Percentiles rank a stretch among this genome's conserved stretches.
Conservation (phyloP, 2,113 vertebrate species). For the Dolichallabes microphthalmus region DNA sequence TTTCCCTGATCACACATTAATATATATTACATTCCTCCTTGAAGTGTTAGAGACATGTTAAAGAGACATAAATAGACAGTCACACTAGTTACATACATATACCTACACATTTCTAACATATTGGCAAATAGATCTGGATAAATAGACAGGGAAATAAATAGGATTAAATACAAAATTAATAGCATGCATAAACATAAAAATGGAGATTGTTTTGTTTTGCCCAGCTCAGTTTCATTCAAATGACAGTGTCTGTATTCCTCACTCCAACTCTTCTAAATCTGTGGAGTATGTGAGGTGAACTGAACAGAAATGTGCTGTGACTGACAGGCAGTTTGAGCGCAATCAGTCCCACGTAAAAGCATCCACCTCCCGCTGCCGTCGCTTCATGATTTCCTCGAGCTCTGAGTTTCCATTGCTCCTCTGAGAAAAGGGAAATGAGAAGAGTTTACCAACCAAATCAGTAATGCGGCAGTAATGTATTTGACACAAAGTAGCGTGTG, state of each 20-base stretch:
- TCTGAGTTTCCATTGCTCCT: conserved; percentile 44
- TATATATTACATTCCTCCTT: neutral
- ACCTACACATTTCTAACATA: neutral
- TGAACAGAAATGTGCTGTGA: conserved; percentile 38
- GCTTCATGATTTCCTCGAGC: conserved; percentile 54
- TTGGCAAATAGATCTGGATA: neutral
- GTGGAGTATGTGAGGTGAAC: conserved; percentile 30
- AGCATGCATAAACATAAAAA: conserved; percentile 12
- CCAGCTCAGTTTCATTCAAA: neutral
- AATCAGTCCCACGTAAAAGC: conserved; percentile 50
- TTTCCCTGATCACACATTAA: neutral
- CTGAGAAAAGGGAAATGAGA: conserved; percentile 29
- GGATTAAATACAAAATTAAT: neutral
- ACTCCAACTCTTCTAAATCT: conserved; percentile 36
- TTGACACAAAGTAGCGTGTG: neutral
- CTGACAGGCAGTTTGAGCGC: conserved; percentile 37
- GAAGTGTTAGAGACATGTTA: conserved; percentile 1
- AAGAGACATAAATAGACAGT: neutral
- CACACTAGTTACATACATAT: neutral
- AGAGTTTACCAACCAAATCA: neutral
- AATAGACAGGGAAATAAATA: conserved; percentile 3
- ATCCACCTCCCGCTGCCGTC: conserved; percentile 53
- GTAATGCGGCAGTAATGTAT: neutral
- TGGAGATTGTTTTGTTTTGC: neutral
- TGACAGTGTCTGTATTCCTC: conserved; percentile 18